These are phyloP conservation scores for Hetaerina americana DNA, from an alignment of 1,140 invertebrate genomes.

Conservation along the genomic window DNA sequence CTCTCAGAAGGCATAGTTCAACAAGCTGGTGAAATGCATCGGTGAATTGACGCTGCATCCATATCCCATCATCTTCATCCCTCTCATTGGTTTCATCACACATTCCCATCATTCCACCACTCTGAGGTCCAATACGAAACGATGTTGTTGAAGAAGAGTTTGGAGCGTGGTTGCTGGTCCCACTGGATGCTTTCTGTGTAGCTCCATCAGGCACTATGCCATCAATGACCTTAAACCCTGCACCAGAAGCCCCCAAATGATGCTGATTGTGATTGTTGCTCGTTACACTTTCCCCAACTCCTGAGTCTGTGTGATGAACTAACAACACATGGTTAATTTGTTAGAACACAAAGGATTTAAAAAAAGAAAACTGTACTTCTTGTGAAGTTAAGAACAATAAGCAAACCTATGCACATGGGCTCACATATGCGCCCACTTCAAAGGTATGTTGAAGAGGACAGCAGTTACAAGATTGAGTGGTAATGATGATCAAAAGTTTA, in stretches of 20 bases:
- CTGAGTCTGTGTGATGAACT: background rate
- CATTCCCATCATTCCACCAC: background rate
- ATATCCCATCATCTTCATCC: conserved; percentile 15
- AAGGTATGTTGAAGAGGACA: too few species aligned
- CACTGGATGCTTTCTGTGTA: background rate
- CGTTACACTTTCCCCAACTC: background rate
- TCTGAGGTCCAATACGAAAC: background rate
- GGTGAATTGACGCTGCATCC: conserved; percentile 43
- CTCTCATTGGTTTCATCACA: background rate
- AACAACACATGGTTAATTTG: too few species aligned
- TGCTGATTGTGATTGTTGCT: background rate
- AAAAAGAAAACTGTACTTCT: too few species aligned
- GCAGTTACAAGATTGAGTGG: too few species aligned
- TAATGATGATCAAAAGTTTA: too few species aligned
- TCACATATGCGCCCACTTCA: too few species aligned
- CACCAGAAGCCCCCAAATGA: background rate
- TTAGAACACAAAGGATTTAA: too few species aligned
- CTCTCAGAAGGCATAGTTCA: conserved; percentile 52
- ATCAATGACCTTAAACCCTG: background rate
- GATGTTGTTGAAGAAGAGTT: background rate
- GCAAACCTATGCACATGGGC: too few species aligned
- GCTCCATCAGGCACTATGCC: background rate
- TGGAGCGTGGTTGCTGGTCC: background rate
- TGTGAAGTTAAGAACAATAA: too few species aligned
- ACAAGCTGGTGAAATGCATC: conserved; percentile 61